phyloP scores from a whole-genome alignment of 37 sponge, comb jelly and placozoan genomes.

The Petrosia ficiformis region DNA sequence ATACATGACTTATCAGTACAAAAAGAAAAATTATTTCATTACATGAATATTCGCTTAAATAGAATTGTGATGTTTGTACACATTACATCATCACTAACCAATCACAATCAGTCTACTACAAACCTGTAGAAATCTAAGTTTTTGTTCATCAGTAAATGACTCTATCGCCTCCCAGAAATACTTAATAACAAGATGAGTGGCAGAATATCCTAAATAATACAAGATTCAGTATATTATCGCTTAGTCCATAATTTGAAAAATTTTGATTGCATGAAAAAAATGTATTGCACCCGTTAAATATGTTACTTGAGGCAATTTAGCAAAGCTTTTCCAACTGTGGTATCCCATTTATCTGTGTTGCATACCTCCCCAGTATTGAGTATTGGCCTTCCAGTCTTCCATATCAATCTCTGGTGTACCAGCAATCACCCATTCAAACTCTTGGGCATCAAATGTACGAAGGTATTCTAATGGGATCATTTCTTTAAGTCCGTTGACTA shows the following conservation, averaged over 20 bases:
- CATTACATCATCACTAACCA: neutral
- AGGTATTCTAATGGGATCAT: slow-evolving; percentile 62
- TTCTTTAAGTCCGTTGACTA: slow-evolving; percentile 73
- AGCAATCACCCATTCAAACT: slow-evolving; percentile 88
- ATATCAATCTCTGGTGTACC: slow-evolving; percentile 84
- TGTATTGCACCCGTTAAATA: neutral
- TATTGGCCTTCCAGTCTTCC: slow-evolving; percentile 85
- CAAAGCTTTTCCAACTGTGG: neutral
- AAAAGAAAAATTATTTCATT: neutral
- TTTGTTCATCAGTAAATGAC: slow-evolving; percentile 67
- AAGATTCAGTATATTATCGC: neutral
- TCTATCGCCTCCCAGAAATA: slow-evolving; percentile 86
- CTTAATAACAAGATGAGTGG: slow-evolving; percentile 37
- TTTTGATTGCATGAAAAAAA: neutral
- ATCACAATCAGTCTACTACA: neutral
- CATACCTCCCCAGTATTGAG: slow-evolving; percentile 73
- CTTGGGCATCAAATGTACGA: slow-evolving; percentile 76
- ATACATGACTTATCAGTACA: neutral
- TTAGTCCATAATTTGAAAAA: neutral
- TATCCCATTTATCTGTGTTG: neutral
- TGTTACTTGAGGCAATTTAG: neutral
- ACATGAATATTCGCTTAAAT: neutral
- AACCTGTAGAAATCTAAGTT: slow-evolving; percentile 83
- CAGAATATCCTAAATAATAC: slow-evolving; percentile 54
- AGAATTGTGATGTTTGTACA: neutral